phyloP scores from a whole-genome alignment of 2,888 invertebrate genomes.

The Gortyna flavago region DNA sequence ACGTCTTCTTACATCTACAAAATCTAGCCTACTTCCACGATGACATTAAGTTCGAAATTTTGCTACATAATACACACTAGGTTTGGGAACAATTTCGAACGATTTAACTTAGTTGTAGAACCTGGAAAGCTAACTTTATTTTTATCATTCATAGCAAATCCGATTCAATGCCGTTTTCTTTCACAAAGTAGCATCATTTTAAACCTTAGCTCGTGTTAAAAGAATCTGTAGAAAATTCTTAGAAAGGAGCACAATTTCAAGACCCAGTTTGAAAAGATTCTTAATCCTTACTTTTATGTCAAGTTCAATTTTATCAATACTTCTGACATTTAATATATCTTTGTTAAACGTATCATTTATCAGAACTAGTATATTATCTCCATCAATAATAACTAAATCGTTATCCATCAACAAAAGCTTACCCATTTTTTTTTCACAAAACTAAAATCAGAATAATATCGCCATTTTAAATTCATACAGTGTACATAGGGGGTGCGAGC shows the following conservation, averaged over 20 bases:
- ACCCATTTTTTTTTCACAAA: slow-evolving; percentile 40
- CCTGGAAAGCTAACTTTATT: slow-evolving; percentile 16
- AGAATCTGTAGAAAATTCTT: slow-evolving; percentile 29
- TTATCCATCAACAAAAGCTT: slow-evolving; percentile 18
- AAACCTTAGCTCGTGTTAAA: slow-evolving; percentile 24
- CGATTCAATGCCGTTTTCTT: slow-evolving; percentile 30
- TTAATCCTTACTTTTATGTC: slow-evolving; percentile 18
- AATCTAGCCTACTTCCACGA: background rate
- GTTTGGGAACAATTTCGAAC: slow-evolving; percentile 2
- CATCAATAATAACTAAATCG: slow-evolving; percentile 20
- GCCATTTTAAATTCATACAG: slow-evolving; percentile 67
- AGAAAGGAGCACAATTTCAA: slow-evolving; percentile 4
- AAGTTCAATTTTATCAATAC: slow-evolving; percentile 19
- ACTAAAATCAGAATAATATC: slow-evolving; percentile 53
- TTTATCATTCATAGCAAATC: slow-evolving; percentile 36
- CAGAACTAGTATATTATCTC: background rate
- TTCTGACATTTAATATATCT: background rate
- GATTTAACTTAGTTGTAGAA: slow-evolving; percentile 16
- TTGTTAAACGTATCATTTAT: background rate
- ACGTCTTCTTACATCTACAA: background rate
- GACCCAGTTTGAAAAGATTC: slow-evolving; percentile 22
- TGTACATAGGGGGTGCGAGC: slow-evolving; percentile 69
- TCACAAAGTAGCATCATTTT: slow-evolving; percentile 21
- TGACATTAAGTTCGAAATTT: background rate
- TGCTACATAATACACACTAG: background rate